Evolutionary conservation across 2,113 vertebrate genomes (phyloP), one percentile per base, ranked within the genome.

Genomic region (Petrocephalus zakoni): DNA sequence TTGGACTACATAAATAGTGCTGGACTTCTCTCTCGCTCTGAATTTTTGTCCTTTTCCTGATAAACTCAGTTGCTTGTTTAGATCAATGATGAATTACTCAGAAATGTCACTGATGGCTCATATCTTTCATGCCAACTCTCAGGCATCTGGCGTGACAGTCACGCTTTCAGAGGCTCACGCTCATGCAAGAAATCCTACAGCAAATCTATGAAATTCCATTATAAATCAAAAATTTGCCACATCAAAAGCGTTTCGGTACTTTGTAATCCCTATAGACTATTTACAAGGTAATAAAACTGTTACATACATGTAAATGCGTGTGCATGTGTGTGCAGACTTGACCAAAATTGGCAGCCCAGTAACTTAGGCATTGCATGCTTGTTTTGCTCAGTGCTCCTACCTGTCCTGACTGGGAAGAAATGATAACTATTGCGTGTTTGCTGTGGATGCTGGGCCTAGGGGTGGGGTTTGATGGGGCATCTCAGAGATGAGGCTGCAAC

Each of bases 351-450:
- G 3, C 42, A 42, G 3, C 42, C 42, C 42, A 42, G 42, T 42
- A n/a, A 75, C 11, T 75, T 37, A 78, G 68, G 37, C 34, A 75
- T 37, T 2, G 34, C 9, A 17, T 19, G 11, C 68, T 75, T 75
- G 29, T 75, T 75, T 75, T 42, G 29, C 34, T 78, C 72, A 19
- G 21, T 83, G 81, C 22, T 22, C 21, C 46, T 49, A 8, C 46
- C 81, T 49, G 42, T 49, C 46, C 85, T 94, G 91, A 92, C 89
- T 90, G 91, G 90, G 87, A 87, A 83, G 86, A 89, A 58, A 89
- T 29, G 94, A 95, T 94, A 95, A 92, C 92, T 91, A 89, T 87
- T 94, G 94, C 93, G 91, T 95, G 95, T 93, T 78, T 91, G 92
- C 93, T 92, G 78, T 87, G 91, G 92, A 91, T 90, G 5, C 81